A percentile compares a stretch with the other conserved stretches of the same genome.
These are phyloP conservation scores for Tuta absoluta DNA, from an alignment of 2,888 invertebrate species.

Conservation along the genomic window DNA sequence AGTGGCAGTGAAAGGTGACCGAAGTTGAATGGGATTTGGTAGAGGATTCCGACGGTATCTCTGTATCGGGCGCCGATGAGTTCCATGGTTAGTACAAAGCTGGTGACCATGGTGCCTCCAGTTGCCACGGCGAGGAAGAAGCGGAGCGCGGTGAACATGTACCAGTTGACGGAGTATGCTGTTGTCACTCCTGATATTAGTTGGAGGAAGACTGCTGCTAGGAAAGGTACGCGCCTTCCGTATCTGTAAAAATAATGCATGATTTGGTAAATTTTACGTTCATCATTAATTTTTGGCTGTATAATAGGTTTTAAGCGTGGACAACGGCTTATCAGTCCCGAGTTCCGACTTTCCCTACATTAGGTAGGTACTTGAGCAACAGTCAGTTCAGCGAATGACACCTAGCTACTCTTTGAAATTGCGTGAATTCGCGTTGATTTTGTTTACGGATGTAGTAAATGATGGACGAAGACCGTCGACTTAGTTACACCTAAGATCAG, in stretches of 20 bases:
- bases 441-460: background rate
- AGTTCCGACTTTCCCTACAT: background rate
- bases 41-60: conserved; percentile 86
- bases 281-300: background rate
- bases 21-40: conserved; percentile 85
- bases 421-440: background rate
- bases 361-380: too few species aligned
- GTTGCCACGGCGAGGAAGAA: conserved; percentile 88
- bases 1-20: conserved; percentile 84
- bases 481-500: background rate
- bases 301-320: background rate
- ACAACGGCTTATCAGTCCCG: too few species aligned
- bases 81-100: conserved; percentile 86
- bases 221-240: conserved; percentile 88
- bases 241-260: conserved; percentile 74
- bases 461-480: background rate
- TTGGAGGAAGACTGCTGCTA: conserved; percentile 87
- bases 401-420: background rate
- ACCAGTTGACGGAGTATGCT: conserved; percentile 85
- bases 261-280: too few species aligned
- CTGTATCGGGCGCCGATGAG: conserved; percentile 82
- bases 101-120: conserved; percentile 92
- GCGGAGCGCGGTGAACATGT: conserved; percentile 85
- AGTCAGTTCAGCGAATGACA: too few species aligned
- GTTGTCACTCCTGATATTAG: conserved; percentile 86